phyloP scores from a whole-genome alignment of 37 sponge, comb jelly and placozoan species.

The Geodia barretti region DNA sequence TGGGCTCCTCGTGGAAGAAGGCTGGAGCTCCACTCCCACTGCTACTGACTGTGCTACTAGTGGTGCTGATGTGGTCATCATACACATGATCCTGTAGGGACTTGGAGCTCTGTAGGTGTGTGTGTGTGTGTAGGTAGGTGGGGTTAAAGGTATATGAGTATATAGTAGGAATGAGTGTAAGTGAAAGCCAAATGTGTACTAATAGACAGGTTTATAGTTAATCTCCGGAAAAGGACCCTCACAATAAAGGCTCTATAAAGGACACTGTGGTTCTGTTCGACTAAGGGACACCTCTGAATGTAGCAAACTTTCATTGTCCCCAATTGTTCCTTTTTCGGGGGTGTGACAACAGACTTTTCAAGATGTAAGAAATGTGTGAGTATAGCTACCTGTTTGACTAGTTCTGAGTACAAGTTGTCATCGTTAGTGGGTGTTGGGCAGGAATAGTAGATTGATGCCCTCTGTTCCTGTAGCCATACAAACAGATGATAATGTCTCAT shows the following conservation, averaged over 20 bases:
- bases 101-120: conserved; percentile 20
- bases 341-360: too few species aligned
- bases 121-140: conserved; percentile 32
- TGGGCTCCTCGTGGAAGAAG: neutral
- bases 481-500: neutral
- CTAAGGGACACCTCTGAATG: neutral
- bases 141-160: conserved; percentile 17
- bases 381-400: neutral
- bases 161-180: conserved; percentile 15
- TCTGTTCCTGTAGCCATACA: neutral
- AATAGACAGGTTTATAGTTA: neutral
- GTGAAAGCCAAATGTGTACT: neutral
- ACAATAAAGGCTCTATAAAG: too few species aligned
- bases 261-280: neutral
- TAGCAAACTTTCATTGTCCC: too few species aligned
- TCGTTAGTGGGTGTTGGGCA: neutral
- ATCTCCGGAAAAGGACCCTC: too few species aligned
- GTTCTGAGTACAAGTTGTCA: neutral
- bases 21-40: neutral
- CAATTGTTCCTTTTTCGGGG: too few species aligned
- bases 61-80: neutral
- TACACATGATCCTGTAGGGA: neutral
- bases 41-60: too few species aligned
- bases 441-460: neutral
- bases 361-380: too few species aligned